Base-by-base conservation (phyloP, 2,888 invertebrate genomes). In the Orchestes rusci region DNA sequence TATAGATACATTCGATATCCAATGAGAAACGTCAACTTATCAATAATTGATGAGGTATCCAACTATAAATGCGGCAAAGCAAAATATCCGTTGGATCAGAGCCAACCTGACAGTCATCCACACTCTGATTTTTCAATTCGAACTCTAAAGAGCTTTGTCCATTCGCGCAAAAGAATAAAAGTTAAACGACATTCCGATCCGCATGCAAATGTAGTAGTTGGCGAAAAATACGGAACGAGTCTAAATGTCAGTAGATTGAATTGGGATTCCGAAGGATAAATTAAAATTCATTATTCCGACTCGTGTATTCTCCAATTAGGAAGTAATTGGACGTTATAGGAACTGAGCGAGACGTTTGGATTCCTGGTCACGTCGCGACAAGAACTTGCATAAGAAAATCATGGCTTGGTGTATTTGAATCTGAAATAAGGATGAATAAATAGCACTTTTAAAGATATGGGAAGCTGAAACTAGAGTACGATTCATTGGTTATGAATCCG, bases 211-310 rank as follows among this genome's bases (percentile, higher is more conserved):
- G n/a, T n/a, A n/a, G n/a, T n/a, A n/a, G n/a, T n/a, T n/a, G n/a
- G n/a, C 16, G 33, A 17, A 39, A 43, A 39, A 39, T 17, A 20
- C 15, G 12, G 15, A 19, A 37, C 31, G 19, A 43, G 13, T 39
- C 15, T 23, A 42, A 31, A 47, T 27, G 43, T 39, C 36, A 43
- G 31, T 44, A 54, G 54, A 57, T 57, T 56, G 53, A 58, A 57
- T 57, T 52, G 41, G 49, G 49, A 56, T 54, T 56, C 51, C 52
- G 49, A 51, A 30, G 51, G 51, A 54, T 56, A 52, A 53, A 57
- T 59, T 57, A 57, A 57, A 56, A 56, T 58, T 59, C 58, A 59
- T 59, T 57, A 56, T 53, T 52, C 44, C 39, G 48, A 45, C 50
- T 42, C 47, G 46, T 47, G 56, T 53, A 56, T 56, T 56, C 57